Percentiles rank a stretch among this genome's conserved stretches.
These are phyloP conservation scores for Protula sp. DNA, from an alignment of 2,888 invertebrate genomes.

Conservation along the genomic window DNA sequence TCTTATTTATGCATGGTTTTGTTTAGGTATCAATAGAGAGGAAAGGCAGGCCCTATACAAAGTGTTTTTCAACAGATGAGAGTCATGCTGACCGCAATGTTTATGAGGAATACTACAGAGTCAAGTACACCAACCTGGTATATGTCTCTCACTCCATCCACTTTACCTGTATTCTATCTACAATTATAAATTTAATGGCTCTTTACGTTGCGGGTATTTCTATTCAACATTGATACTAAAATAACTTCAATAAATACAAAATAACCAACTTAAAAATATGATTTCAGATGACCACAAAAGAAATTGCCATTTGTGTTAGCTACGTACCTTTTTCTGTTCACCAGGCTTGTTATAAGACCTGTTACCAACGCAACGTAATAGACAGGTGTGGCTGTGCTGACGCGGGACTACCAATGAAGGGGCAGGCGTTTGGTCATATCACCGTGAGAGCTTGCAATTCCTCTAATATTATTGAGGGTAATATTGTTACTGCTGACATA, in stretches of 20 bases:
- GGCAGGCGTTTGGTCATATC: slow-evolving; percentile 7
- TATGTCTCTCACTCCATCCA: no score
- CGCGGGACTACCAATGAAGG: slow-evolving; percentile 3
- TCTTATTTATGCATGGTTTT: no score
- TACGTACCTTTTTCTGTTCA: no score
- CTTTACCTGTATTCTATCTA: no score
- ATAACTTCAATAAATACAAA: no score
- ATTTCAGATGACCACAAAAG: no score
- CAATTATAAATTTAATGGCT: no score
- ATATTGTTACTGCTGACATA: no score
- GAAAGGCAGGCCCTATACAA: neutral
- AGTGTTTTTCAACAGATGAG: neutral
- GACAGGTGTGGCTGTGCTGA: slow-evolving; percentile 6
- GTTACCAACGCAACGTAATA: slow-evolving; percentile 10
- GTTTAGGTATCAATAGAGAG: neutral
- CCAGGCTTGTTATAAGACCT: slow-evolving; percentile 12
- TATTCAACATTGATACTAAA: no score
- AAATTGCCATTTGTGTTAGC: no score
- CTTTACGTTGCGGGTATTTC: no score
- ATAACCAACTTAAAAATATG: no score
- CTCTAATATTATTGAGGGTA: slow-evolving; percentile 2
- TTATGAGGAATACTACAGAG: neutral
- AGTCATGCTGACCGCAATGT: neutral
- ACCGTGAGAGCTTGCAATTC: neutral
- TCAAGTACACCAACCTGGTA: neutral